Evolutionary conservation across 1,140 invertebrate genomes (phyloP).

Genomic region (Stegodyphus mimosarum): DNA sequence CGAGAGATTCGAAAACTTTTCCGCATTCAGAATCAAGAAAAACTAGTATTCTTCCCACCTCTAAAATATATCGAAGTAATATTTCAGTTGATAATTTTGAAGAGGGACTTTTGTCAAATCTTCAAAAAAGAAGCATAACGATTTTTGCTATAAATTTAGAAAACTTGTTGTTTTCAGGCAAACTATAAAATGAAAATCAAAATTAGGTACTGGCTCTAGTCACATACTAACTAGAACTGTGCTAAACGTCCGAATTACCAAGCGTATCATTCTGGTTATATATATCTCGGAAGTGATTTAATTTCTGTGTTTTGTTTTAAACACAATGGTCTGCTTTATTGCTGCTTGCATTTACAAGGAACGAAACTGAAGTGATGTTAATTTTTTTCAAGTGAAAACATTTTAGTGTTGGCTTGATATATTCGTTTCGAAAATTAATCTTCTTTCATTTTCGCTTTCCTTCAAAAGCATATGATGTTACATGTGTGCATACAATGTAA

Average conservation of each 20-base stretch:
- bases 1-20: no score
- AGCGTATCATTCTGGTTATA: background rate
- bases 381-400: constrained; percentile 14
- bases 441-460: constrained; percentile 21
- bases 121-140: no score
- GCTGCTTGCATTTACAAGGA: constrained; percentile 7
- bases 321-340: background rate
- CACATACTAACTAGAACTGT: background rate
- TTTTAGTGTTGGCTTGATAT: constrained; percentile 53
- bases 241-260: no score
- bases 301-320: background rate
- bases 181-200: no score
- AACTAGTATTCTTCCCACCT: no score
- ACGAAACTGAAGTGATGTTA: constrained; percentile 34
- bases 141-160: no score
- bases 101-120: no score
- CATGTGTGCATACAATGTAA: constrained; percentile 59
- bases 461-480: constrained; percentile 30
- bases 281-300: background rate
- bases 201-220: background rate
- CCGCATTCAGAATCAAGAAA: no score
- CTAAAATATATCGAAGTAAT: no score
- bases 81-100: no score
- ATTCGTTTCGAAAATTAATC: constrained; percentile 25
- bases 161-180: no score